Conservation (phyloP, 2,888 invertebrate genomes). For the Drosophila percnosoma region DNA sequence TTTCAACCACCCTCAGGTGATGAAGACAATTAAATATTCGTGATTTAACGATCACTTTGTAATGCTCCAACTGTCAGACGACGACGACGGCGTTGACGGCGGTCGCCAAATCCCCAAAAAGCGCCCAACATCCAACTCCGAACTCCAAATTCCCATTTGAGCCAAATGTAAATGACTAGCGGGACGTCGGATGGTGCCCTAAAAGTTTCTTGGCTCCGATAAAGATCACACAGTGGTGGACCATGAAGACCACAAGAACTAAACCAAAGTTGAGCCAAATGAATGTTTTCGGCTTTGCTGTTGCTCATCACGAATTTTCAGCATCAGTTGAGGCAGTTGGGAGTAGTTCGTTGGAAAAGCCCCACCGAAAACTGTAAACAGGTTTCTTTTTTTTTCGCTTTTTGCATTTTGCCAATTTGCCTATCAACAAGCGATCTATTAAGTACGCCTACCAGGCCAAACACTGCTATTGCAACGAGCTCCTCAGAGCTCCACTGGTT, state of each 20-base stretch:
- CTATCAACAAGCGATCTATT: conserved; percentile 83
- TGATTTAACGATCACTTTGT: conserved; percentile 85
- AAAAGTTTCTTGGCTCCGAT: conserved; percentile 68
- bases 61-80: conserved; percentile 76
- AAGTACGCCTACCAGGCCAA: conserved; percentile 72
- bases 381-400: conserved; percentile 65
- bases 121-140: conserved; percentile 21
- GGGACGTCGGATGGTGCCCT: conserved; percentile 65
- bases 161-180: conserved; percentile 76
- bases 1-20: conserved; percentile 84
- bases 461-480: conserved; percentile 20
- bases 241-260: conserved; percentile 49
- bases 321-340: conserved; percentile 37
- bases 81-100: conserved; percentile 17
- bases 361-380: conserved; percentile 61
- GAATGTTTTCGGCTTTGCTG: conserved; percentile 35
- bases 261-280: conserved; percentile 57
- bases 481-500: conserved; percentile 59
- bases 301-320: conserved; percentile 79
- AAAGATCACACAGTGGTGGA: conserved; percentile 73
- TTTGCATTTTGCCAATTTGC: conserved; percentile 80
- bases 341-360: conserved; percentile 49
- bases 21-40: conserved; percentile 85
- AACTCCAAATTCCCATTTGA: conserved; percentile 61
- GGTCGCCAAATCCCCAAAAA: conserved; percentile 33